Base-by-base conservation (phyloP, 2,113 vertebrate genomes). In the Tichodroma muraria region DNA sequence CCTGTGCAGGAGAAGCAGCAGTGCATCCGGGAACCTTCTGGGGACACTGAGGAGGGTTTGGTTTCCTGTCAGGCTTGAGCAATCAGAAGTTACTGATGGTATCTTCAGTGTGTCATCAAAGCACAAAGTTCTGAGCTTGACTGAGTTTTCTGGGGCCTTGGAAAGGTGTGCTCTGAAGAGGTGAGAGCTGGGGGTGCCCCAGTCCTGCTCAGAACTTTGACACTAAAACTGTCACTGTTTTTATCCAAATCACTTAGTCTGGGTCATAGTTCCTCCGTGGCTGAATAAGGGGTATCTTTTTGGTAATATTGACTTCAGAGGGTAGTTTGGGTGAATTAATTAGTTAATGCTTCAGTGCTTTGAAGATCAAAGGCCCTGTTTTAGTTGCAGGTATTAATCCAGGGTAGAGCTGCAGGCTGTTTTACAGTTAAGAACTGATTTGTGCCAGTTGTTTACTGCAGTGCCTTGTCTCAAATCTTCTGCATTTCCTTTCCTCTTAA, bases 311-410 rank as follows among this genome's bases (percentile, higher is more conserved):
- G 73, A 49, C 56, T 91, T 85, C 56, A 66, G 75, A 90, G 81
- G 14, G 35, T 56, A 28, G 35, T 73, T 95, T 56, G 75, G 24
- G 14, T 91, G 89, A 84, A 80, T 96, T 59, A 80, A 83, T 95
- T 77, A 93, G 49, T 86, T 82, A 83, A 68, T 93, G 61, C 33
- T 83, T 35, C 19, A 87, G 63, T 61, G 40, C 92, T 95, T 96
- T 96, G 93, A 95, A 95, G 88, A 90, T 93, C 90, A 91, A 94
- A 95, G 83, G 44, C 45, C 33, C 25, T 70, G 2, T 71, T 65
- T 88, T 35, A 85, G 85, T 64, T 93, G 52, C 91, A 81, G 54
- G 71, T 93, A 54, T 93, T 84, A 88, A 82, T 59, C 56, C 80
- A 83, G 54, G 24, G 18, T 8, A 71, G 83, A 65, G 79, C 92